Conservation (phyloP, 1,140 invertebrate species). For the Nephotettix cincticeps region DNA sequence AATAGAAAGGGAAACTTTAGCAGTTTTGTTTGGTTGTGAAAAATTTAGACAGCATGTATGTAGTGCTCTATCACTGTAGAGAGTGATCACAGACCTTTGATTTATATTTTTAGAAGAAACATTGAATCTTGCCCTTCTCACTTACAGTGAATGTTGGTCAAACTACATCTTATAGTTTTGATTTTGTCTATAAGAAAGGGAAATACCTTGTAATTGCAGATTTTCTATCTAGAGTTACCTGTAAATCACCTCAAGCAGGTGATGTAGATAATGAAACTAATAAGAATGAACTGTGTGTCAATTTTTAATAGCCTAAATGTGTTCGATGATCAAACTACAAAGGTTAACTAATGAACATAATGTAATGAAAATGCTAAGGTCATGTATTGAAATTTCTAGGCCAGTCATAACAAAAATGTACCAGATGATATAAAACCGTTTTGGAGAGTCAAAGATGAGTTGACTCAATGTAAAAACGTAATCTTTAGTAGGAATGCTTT, state of each 20-base stretch:
- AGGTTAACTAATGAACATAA: no score
- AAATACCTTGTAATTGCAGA: not conserved
- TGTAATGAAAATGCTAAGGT: not conserved
- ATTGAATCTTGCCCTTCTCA: not conserved
- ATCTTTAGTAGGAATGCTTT: not conserved
- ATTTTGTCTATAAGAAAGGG: conserved; percentile 1
- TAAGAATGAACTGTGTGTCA: not conserved
- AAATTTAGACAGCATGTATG: conserved; percentile 41
- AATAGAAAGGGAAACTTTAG: conserved; percentile 49
- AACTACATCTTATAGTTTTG: not conserved
- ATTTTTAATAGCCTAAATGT: not conserved
- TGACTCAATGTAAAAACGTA: not conserved
- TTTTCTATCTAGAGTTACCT: not conserved
- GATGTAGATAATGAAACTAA: not conserved
- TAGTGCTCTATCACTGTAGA: not conserved
- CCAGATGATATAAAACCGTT: not conserved
- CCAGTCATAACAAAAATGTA: not conserved
- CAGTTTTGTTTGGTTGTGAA: conserved; percentile 42
- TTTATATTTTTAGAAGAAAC: not conserved
- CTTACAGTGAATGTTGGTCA: not conserved
- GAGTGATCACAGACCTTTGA: not conserved
- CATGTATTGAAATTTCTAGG: not conserved
- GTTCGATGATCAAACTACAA: not conserved
- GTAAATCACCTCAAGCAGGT: not conserved
- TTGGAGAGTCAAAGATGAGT: not conserved